Conservation (phyloP, 23 tunicate genomes). For the Halocynthia roretzi region DNA sequence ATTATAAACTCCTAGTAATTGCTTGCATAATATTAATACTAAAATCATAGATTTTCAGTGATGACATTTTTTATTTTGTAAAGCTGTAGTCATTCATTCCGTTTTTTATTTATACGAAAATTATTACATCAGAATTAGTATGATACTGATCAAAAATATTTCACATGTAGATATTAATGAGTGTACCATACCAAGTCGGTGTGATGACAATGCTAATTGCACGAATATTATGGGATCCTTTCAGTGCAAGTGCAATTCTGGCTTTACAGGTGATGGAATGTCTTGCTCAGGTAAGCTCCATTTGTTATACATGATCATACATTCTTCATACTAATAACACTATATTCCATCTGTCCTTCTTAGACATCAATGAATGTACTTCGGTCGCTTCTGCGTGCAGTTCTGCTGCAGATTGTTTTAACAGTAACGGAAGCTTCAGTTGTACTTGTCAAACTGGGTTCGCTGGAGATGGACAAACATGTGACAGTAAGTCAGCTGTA, state of each 20-base stretch:
- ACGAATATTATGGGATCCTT: conserved; percentile 24
- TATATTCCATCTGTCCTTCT: background rate
- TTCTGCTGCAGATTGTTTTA: conserved; percentile 12
- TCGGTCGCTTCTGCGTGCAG: background rate
- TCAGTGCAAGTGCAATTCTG: conserved; percentile 20
- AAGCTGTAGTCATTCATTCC: no score
- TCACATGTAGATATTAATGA: no score
- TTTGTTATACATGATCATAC: background rate
- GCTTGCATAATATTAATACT: no score
- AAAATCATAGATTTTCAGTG: no score
- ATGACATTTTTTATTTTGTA: no score
- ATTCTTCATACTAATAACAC: no score
- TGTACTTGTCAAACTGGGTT: conserved; percentile 13
- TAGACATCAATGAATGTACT: conserved; percentile 34
- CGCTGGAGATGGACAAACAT: conserved; percentile 10
- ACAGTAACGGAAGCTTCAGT: conserved; percentile 7
- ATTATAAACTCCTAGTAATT: no score
- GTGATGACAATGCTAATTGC: conserved; percentile 27
- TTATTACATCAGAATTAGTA: no score
- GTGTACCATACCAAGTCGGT: background rate
- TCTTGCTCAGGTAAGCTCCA: conserved; percentile 12
- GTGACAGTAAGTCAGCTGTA: conserved; percentile 1
- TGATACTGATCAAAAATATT: no score
- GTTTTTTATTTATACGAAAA: no score
- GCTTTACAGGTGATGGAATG: conserved; percentile 24